Evolutionary conservation across 2,797 vertebrate genomes (phyloP), one percentile per base, ranked within the genome.

Genomic region (Arnoldichthys spilopterus): DNA sequence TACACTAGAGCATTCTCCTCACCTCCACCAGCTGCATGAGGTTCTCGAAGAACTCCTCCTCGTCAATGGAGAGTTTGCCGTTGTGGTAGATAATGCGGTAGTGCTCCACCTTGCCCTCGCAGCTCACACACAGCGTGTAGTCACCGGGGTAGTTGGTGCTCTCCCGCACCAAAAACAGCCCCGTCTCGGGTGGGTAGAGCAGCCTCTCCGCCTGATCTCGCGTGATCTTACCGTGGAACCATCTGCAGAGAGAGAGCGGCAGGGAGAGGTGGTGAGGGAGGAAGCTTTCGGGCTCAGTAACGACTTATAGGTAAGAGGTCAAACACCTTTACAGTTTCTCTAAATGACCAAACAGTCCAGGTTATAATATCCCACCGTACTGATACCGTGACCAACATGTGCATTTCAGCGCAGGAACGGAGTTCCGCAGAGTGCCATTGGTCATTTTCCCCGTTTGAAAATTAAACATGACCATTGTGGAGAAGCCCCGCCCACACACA

Each of bases 21-120:
- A 99, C 98, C 96, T 99, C 97, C 67, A 99, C 97, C 81, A 99
- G 94, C 92, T 99, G 97, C 97, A 99, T 99, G 87, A 99, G 96
- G 89, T 99, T 99, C 69, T 98, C 96, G 0, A 98, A 99, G 91
- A 90, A 98, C 59, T 89, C 95, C 83, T 99, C 98, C 45, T 98
- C 95, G 0, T 99, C 98, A 1, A 99, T 99, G 79, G 94, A 95
- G 81, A 99, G 96, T 90, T 98, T 97, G 92, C 96, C 95, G 18
- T 96, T 85, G 2, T 94, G 90, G 90, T 99, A 98, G 86, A 96
- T 96, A 91, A 99, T 99, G 85, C 93, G 96, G 91, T 99, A 99
- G 91, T 99, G 97, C 92, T 99, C 98, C 92, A 99, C 98, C 89
- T 98, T 99, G 69, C 96, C 94, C 0, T 98, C 97, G 0, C 96